phyloP scores from a whole-genome alignment of 2,113 vertebrate genomes.

The Anarhynchus alexandrinus region DNA sequence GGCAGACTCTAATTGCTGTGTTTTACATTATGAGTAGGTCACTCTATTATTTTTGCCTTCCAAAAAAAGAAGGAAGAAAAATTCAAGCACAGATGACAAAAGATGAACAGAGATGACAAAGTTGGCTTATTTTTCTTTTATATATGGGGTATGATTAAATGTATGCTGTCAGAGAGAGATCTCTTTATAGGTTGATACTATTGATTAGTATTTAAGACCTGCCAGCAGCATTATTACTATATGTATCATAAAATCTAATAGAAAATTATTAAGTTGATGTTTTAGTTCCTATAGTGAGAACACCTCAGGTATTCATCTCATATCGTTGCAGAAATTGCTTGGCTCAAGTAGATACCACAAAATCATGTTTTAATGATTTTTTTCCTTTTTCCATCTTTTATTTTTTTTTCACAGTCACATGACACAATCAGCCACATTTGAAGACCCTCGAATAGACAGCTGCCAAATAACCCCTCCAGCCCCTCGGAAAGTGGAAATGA shows the following conservation, averaged over 20 bases:
- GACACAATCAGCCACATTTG: slow-evolving; percentile 89
- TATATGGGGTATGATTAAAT: background rate
- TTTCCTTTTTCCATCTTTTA: slow-evolving; percentile 56
- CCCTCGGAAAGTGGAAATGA: slow-evolving; percentile 95
- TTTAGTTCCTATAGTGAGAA: background rate
- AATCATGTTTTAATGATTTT: slow-evolving; percentile 52
- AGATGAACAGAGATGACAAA: background rate
- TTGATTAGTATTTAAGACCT: slow-evolving; percentile 7
- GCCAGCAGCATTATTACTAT: background rate
- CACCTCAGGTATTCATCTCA: slow-evolving; percentile 49
- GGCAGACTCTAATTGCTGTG: background rate
- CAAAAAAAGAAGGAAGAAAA: background rate
- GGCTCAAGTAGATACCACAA: slow-evolving; percentile 12
- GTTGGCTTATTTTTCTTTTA: background rate
- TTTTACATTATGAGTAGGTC: background rate
- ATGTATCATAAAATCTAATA: background rate
- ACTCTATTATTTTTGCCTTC: background rate
- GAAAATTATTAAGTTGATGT: background rate
- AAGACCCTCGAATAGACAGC: slow-evolving; percentile 90
- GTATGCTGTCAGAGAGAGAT: background rate
- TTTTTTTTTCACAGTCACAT: slow-evolving; percentile 82
- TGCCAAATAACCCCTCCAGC: slow-evolving; percentile 90
- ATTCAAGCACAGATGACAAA: background rate
- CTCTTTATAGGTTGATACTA: background rate
- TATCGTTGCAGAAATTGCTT: slow-evolving; percentile 34